Percentiles rank a stretch among this genome's conserved stretches.
Evolutionary conservation across 2,888 invertebrate species (phyloP).

Genomic region (Nipponacmea schrenckii): DNA sequence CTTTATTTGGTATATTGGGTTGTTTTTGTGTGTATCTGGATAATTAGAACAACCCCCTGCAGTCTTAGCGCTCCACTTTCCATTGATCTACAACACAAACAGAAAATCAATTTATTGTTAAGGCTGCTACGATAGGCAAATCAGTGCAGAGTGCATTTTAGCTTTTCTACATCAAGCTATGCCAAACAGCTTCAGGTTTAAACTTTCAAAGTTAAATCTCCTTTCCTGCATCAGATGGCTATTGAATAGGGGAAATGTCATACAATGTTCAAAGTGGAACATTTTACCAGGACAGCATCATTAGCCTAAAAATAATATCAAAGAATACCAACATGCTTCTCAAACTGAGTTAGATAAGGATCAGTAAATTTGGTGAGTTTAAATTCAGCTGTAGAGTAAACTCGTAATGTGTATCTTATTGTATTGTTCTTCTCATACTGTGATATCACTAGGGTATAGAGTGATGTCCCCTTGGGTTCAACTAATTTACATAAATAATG

Average conservation of each 20-base stretch:
- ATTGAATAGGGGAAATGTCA: too few species aligned
- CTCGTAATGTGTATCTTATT: conserved; percentile 88
- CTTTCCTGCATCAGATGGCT: too few species aligned
- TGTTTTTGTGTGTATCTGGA: conserved; percentile 77
- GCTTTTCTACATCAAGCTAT: too few species aligned
- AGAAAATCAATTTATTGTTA: too few species aligned
- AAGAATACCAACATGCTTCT: conserved; percentile 74
- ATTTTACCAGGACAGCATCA: too few species aligned
- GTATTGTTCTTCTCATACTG: conserved; percentile 91
- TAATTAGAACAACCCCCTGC: conserved; percentile 94
- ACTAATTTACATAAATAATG: conserved; percentile 93
- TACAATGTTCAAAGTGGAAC: too few species aligned
- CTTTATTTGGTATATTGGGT: conserved; percentile 82
- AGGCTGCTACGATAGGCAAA: too few species aligned
- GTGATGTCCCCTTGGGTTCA: conserved; percentile 69
- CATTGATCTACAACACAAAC: conserved; percentile 67
- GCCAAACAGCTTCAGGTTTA: too few species aligned
- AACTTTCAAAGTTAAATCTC: too few species aligned
- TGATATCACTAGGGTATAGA: conserved; percentile 81
- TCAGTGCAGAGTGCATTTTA: too few species aligned
- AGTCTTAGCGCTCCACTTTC: conserved; percentile 80
- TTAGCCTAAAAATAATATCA: not conserved
- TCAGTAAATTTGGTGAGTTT: conserved; percentile 79
- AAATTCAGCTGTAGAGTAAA: conserved; percentile 87
- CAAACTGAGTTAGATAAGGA: conserved; percentile 73